phyloP scores from a whole-genome alignment of 2,888 invertebrate genomes.

The Spodoptera littoralis region DNA sequence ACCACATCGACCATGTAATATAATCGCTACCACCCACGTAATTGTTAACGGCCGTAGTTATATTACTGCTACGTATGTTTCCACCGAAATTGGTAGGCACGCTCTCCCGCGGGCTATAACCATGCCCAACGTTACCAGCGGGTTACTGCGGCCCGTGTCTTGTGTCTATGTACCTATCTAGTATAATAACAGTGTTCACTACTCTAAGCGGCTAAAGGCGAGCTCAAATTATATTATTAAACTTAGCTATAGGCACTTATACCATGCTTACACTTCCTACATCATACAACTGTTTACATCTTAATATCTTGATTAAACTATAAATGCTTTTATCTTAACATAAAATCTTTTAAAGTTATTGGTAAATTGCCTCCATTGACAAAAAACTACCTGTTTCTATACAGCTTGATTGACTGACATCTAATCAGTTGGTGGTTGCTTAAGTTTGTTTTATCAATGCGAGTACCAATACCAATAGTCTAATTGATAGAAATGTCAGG shows the following conservation, averaged over 20 bases:
- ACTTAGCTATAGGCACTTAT: too few relatives aligned
- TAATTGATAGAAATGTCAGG: not conserved
- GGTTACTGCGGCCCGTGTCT: constrained; percentile 27
- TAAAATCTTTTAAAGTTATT: not conserved
- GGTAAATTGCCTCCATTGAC: not conserved
- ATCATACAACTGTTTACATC: too few relatives aligned
- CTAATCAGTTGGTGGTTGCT: too few relatives aligned
- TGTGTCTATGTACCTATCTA: not conserved
- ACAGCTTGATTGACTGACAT: not conserved
- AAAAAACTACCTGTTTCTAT: too few relatives aligned
- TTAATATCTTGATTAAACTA: too few relatives aligned
- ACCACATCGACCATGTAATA: too few relatives aligned
- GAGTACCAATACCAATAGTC: too few relatives aligned
- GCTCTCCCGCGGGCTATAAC: constrained; percentile 40
- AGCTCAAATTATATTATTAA: too few relatives aligned
- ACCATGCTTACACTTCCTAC: too few relatives aligned
- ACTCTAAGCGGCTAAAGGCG: too few relatives aligned
- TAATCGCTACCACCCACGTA: not conserved
- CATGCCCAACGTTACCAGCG: constrained; percentile 22
- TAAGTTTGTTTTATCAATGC: not conserved
- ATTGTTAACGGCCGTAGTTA: not conserved
- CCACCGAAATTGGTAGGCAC: constrained; percentile 30
- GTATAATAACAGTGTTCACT: constrained; percentile 19
- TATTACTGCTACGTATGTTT: constrained; percentile 36
- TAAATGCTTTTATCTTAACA: too few relatives aligned